These are phyloP conservation scores for Spondyliosoma cantharus DNA, from an alignment of 2,797 vertebrate species.

Conservation along the genomic window DNA sequence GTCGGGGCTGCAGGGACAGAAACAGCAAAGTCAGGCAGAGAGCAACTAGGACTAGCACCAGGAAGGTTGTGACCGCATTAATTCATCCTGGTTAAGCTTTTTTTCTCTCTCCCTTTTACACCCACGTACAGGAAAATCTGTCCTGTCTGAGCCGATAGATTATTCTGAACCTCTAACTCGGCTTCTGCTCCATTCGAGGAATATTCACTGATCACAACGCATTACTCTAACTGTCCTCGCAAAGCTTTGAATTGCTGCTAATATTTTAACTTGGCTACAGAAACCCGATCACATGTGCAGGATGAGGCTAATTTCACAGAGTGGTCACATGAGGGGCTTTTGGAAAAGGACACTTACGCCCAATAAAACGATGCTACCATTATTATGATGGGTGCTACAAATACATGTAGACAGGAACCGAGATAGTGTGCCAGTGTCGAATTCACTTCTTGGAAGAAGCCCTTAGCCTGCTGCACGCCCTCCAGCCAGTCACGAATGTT, in stretches of 20 bases:
- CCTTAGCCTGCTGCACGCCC: conserved; percentile 20
- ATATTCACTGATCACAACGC: conserved; percentile 9
- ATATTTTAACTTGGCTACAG: conserved; percentile 21
- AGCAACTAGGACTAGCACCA: neutral
- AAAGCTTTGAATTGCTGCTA: neutral
- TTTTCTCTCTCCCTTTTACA: neutral
- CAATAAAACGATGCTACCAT: conserved; percentile 15
- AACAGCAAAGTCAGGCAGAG: neutral
- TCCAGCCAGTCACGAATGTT: conserved; percentile 18
- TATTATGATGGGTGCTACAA: conserved; percentile 17
- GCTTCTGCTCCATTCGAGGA: conserved; percentile 9
- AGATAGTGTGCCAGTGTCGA: conserved; percentile 49
- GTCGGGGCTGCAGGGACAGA: conserved; percentile 87
- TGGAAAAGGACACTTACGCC: conserved; percentile 47
- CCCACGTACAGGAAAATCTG: conserved; percentile 18
- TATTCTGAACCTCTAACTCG: conserved; percentile 31
- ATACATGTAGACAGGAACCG: conserved; percentile 34
- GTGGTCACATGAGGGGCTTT: conserved; percentile 16
- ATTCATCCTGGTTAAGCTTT: conserved; percentile 14
- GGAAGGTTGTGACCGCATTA: conserved; percentile 8
- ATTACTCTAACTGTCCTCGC: conserved; percentile 1
- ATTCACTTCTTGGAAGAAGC: conserved; percentile 72
- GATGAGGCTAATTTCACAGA: conserved; percentile 21
- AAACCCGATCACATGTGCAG: conserved; percentile 2
- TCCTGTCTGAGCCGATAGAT: conserved; percentile 22